These are phyloP conservation scores for Helicoverpa assulta DNA, from an alignment of 2,888 invertebrate species.

Conservation along the genomic window DNA sequence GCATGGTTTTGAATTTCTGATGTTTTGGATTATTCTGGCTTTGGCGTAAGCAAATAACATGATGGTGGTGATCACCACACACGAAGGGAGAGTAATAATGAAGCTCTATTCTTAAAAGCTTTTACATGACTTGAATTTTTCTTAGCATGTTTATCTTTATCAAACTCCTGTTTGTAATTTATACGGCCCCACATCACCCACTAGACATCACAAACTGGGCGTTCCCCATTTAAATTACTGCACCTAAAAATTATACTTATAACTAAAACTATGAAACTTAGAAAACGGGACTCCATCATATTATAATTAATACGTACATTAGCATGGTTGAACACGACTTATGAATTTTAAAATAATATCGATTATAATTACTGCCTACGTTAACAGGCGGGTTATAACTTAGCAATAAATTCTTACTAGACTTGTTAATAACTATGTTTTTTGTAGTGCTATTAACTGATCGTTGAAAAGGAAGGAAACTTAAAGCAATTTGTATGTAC, in stretches of 20 bases:
- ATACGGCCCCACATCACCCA: background rate
- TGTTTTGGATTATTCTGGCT: constrained; percentile 7
- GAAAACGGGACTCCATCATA: constrained; percentile 30
- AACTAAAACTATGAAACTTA: constrained; percentile 26
- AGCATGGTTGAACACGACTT: constrained; percentile 47
- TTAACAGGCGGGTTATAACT: constrained; percentile 59
- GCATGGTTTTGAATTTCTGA: constrained; percentile 15
- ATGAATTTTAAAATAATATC: constrained; percentile 62
- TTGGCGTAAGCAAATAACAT: background rate
- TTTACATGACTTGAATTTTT: no score
- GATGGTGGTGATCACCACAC: no score
- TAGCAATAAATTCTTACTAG: constrained; percentile 57
- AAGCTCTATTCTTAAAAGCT: no score
- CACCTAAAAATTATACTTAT: constrained; percentile 27
- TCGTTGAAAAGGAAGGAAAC: constrained; percentile 50
- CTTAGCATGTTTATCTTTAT: background rate
- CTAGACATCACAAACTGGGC: constrained; percentile 11
- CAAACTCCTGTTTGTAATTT: background rate
- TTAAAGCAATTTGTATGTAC: constrained; percentile 34
- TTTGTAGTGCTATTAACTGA: constrained; percentile 46
- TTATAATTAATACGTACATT: constrained; percentile 52
- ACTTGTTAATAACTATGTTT: constrained; percentile 53
- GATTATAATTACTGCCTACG: constrained; percentile 60
- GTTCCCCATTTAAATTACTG: constrained; percentile 27
- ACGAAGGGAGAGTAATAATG: no score